Evolutionary conservation across 2,797 vertebrate species (phyloP).

Genomic region (Chrysocyon brachyurus): DNA sequence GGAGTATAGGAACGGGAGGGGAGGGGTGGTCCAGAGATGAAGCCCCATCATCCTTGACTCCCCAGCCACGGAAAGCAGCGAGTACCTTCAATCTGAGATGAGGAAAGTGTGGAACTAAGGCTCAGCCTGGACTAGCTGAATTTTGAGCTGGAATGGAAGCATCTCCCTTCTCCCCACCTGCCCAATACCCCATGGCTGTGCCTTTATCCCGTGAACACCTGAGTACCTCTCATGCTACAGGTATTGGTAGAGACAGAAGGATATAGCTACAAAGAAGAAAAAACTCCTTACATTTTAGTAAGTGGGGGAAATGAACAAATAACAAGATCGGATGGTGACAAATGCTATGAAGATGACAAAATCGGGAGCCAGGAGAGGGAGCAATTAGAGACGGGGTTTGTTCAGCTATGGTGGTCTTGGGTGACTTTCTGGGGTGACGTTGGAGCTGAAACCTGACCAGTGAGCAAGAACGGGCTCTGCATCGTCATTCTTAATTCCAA

Average conservation of each 20-base stretch:
- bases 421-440: neutral
- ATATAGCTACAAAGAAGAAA: neutral
- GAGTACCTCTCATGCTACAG: neutral
- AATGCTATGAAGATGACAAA: neutral
- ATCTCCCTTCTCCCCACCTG: neutral
- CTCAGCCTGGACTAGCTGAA: neutral
- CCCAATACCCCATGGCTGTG: neutral
- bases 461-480: neutral
- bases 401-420: neutral
- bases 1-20: neutral
- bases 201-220: neutral
- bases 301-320: neutral
- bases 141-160: neutral
- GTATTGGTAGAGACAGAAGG: neutral
- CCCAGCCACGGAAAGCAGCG: neutral
- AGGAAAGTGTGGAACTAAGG: neutral
- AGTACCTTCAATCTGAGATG: neutral
- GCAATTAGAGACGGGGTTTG: neutral
- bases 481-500: neutral
- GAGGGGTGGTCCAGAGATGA: neutral
- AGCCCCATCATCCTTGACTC: neutral
- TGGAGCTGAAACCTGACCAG: neutral
- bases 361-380: neutral
- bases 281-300: neutral
- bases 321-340: neutral